phyloP scores from a whole-genome alignment of 2,113 vertebrate species.

The Pampusana beccarii region DNA sequence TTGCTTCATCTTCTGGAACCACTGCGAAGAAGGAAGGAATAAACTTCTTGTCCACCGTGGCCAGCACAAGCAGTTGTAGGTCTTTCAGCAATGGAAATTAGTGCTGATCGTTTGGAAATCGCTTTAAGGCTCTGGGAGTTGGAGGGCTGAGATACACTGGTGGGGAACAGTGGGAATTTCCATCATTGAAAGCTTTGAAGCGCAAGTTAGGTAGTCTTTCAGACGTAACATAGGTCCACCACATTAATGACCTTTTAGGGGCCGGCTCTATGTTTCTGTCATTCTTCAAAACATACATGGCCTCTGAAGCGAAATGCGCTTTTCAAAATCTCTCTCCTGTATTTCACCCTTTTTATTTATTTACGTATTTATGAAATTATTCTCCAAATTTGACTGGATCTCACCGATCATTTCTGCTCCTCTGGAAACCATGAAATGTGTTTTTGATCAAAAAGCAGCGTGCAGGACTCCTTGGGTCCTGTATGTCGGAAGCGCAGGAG shows the following conservation, averaged over 20 bases:
- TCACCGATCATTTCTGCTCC: background rate
- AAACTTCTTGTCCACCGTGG: background rate
- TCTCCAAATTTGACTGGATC: background rate
- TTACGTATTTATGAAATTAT: background rate
- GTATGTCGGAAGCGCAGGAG: background rate
- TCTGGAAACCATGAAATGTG: background rate
- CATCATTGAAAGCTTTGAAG: background rate
- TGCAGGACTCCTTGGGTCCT: background rate
- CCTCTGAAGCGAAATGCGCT: background rate
- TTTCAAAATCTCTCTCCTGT: background rate
- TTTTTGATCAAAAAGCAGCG: background rate
- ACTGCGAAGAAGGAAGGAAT: background rate
- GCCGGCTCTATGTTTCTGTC: background rate
- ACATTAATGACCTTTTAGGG: background rate
- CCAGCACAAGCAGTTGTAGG: background rate
- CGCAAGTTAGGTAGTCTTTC: accelerated
- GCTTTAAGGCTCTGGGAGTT: background rate
- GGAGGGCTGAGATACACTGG: background rate
- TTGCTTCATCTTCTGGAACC: background rate
- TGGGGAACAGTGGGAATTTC: background rate
- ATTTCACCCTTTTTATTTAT: background rate
- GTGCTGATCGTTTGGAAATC: accelerated
- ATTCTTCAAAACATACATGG: accelerated
- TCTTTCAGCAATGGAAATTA: background rate
- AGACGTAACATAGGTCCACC: background rate